phyloP scores from a whole-genome alignment of 2,888 invertebrate genomes.

The Pilophorus perplexus region DNA sequence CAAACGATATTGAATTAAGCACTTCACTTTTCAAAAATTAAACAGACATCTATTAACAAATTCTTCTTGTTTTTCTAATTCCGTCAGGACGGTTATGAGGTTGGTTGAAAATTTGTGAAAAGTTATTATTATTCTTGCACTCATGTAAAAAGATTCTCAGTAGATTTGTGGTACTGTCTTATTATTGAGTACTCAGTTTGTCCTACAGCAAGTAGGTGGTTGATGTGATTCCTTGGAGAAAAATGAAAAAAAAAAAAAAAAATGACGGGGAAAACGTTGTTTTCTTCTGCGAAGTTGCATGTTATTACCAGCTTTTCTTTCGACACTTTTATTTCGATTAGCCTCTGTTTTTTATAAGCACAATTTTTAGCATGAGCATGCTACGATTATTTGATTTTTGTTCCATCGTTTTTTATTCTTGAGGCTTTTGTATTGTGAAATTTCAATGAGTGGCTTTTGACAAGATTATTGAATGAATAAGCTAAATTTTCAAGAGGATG shows the following conservation, averaged over 20 bases:
- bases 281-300: conserved; percentile 6
- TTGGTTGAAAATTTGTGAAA: conserved; percentile 54
- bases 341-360: neutral
- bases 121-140: conserved; percentile 19
- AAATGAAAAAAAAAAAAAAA: too few relatives aligned
- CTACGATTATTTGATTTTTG: too few relatives aligned
- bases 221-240: conserved; percentile 9
- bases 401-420: too few relatives aligned
- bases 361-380: conserved; percentile 19
- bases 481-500: too few relatives aligned
- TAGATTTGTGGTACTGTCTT: conserved; percentile 6
- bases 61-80: conserved; percentile 45
- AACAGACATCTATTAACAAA: neutral
- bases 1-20: too few relatives aligned
- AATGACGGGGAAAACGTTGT: neutral
- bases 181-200: neutral
- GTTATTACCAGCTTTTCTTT: neutral
- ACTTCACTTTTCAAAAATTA: too few relatives aligned
- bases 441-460: too few relatives aligned
- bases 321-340: neutral
- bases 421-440: too few relatives aligned
- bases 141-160: conserved; percentile 2
- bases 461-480: too few relatives aligned
- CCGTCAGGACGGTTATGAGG: conserved; percentile 62
- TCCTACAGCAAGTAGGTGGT: neutral